These are phyloP conservation scores for Yponomeuta sedellus DNA, from an alignment of 2,888 invertebrate species.

Conservation along the genomic window DNA sequence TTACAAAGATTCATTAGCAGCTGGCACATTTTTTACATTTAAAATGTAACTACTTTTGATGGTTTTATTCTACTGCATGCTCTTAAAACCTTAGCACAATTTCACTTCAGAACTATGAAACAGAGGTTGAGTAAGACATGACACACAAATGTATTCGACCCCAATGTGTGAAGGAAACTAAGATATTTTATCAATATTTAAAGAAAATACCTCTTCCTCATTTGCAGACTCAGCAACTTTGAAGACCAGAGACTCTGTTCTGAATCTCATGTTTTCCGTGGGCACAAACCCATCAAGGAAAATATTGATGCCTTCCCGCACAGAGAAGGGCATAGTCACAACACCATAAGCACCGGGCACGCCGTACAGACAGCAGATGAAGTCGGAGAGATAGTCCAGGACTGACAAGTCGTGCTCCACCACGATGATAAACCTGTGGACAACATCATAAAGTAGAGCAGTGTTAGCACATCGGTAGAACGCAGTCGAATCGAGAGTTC, in stretches of 20 bases:
- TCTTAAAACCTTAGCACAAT: no score
- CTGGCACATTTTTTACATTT: no score
- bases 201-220: conserved; percentile 87
- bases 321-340: conserved; percentile 99
- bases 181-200: no score
- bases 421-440: conserved; percentile 94
- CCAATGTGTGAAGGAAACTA: no score
- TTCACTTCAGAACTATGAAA: no score
- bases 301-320: conserved; percentile 99
- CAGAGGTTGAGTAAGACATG: no score
- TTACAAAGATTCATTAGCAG: no score
- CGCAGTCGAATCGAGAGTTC: no score
- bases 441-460: conserved; percentile 13
- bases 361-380: conserved; percentile 98
- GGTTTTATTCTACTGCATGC: no score
- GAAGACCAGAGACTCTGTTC: conserved; percentile 97
- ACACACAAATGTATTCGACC: no score
- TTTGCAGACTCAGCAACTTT: conserved; percentile 98
- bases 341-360: conserved; percentile 99
- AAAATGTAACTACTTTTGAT: no score
- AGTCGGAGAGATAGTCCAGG: conserved; percentile 98
- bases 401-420: conserved; percentile 99
- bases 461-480: no score
- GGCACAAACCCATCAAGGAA: conserved; percentile 99
- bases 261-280: conserved; percentile 98